phyloP scores from a whole-genome alignment of 2,113 vertebrate genomes.

The Mormyrus lacerda region DNA sequence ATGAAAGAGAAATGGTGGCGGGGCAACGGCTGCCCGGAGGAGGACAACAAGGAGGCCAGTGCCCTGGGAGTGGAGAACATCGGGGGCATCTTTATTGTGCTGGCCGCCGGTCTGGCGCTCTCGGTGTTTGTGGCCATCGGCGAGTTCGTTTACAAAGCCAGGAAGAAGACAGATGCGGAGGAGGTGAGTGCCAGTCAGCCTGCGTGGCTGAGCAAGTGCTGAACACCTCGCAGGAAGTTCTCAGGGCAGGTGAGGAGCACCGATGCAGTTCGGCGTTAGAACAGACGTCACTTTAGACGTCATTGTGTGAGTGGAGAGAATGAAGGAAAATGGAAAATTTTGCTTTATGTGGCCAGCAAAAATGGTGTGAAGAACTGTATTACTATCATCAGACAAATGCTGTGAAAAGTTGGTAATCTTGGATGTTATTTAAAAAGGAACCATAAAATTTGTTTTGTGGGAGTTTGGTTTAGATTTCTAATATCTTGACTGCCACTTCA shows the following conservation, averaged over 20 bases:
- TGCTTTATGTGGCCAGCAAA: not conserved
- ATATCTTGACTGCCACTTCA: not conserved
- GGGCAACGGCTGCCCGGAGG: slow-evolving; percentile 89
- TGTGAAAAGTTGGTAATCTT: not conserved
- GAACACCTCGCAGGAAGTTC: not conserved
- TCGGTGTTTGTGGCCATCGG: slow-evolving; percentile 95
- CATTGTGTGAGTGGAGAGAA: not conserved
- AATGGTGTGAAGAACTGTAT: not conserved
- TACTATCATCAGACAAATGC: not conserved
- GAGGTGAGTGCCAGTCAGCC: slow-evolving; percentile 68
- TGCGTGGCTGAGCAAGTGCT: slow-evolving; percentile 1
- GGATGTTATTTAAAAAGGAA: not conserved
- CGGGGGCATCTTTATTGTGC: slow-evolving; percentile 95
- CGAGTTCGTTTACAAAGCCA: slow-evolving; percentile 90
- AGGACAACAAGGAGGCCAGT: slow-evolving; percentile 90
- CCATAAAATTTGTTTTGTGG: not conserved
- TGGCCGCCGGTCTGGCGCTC: slow-evolving; percentile 88
- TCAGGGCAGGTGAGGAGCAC: not conserved
- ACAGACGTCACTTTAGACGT: not conserved
- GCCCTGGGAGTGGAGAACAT: slow-evolving; percentile 93
- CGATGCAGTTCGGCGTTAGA: not conserved
- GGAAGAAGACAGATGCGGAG: slow-evolving; percentile 82
- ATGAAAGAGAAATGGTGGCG: slow-evolving; percentile 99
- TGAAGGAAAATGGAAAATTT: not conserved
- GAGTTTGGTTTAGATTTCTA: not conserved